phyloP scores from a whole-genome alignment of 2,113 vertebrate species.

The Dasyornis broadbenti region DNA sequence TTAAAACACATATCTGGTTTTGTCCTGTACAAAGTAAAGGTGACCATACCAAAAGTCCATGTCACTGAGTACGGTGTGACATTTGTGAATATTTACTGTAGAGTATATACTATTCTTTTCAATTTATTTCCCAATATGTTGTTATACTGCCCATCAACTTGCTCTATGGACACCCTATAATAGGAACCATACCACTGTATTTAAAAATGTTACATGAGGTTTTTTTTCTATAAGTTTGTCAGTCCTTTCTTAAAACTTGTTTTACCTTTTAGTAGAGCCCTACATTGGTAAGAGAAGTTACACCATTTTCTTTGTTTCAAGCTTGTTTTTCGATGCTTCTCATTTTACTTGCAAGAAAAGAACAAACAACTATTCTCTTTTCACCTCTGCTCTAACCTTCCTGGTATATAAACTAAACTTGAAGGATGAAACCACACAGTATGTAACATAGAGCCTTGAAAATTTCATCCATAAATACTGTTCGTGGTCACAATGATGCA shows the following conservation, averaged over 20 bases:
- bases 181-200: not conserved
- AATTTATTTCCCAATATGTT: not conserved
- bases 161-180: not conserved
- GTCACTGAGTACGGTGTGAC: not conserved
- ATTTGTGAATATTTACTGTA: not conserved
- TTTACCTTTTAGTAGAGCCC: not conserved
- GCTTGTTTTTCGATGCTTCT: not conserved
- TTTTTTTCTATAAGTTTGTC: not conserved
- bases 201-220: not conserved
- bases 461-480: not conserved
- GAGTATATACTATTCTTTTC: not conserved
- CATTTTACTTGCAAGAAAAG: not conserved
- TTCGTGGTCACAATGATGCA: not conserved
- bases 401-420: not conserved
- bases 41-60: not conserved
- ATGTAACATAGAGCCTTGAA: not conserved
- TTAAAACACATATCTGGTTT: not conserved
- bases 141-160: not conserved
- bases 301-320: not conserved
- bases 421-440: not conserved
- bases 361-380: not conserved
- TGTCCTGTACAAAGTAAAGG: not conserved
- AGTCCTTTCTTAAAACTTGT: not conserved
- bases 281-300: not conserved
- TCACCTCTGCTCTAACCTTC: not conserved